Conservation (phyloP, 2,797 vertebrate species). For the Sebastes iracundus region DNA sequence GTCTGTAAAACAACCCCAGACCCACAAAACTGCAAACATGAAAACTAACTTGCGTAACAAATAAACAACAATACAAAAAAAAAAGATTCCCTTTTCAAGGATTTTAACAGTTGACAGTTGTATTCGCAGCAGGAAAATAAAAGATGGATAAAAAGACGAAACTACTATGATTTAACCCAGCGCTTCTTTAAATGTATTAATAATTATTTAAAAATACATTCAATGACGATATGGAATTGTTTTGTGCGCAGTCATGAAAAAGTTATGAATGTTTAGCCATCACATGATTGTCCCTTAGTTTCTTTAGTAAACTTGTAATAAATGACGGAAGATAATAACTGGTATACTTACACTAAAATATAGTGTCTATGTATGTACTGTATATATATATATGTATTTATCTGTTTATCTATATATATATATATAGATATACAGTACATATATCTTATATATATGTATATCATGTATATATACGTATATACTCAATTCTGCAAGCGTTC, state of each 20-base stretch:
- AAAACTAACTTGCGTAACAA: constrained; percentile 52
- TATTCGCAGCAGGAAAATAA: background rate
- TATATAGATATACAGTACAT: background rate
- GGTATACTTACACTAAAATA: background rate
- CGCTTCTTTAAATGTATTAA: background rate
- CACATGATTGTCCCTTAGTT: background rate
- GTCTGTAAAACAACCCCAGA: constrained; percentile 53
- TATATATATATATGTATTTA: background rate
- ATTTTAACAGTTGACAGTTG: background rate
- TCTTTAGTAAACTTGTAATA: background rate
- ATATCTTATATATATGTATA: no score
- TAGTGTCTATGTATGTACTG: background rate
- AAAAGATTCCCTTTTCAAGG: background rate
- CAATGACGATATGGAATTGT: background rate
- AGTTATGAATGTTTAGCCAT: background rate
- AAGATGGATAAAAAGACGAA: background rate
- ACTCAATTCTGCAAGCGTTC: no score
- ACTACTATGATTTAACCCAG: background rate
- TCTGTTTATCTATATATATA: background rate
- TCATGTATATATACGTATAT: no score
- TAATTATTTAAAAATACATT: constrained; percentile 5
- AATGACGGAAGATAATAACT: background rate
- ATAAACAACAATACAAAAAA: constrained; percentile 55
- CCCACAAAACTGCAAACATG: constrained; percentile 59
- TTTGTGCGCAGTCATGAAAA: constrained; percentile 4